These are phyloP conservation scores for Lithosia quadra DNA, from an alignment of 2,888 invertebrate species.

Conservation along the genomic window DNA sequence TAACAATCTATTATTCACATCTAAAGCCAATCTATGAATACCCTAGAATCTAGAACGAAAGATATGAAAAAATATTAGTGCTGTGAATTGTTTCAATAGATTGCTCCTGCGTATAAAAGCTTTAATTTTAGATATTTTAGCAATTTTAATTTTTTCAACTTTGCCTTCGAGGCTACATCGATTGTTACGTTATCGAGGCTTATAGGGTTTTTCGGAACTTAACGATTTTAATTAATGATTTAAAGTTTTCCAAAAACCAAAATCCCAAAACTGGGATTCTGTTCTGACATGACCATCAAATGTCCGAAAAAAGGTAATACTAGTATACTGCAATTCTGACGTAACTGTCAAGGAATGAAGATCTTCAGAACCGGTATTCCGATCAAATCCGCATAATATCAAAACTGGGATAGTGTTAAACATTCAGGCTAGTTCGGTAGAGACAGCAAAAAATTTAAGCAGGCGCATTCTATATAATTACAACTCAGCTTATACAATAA, in stretches of 20 bases:
- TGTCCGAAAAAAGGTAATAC: not conserved
- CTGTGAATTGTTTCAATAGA: not conserved
- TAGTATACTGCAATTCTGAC: no score
- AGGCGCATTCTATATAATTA: not conserved
- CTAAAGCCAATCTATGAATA: constrained; percentile 38
- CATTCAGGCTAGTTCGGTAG: not conserved
- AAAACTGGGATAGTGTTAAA: not conserved
- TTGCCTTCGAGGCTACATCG: no score
- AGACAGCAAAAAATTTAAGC: not conserved
- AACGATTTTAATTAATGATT: no score
- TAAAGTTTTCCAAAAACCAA: no score
- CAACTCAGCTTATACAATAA: not conserved
- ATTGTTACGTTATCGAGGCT: no score
- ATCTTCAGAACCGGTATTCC: no score
- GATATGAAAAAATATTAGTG: constrained; percentile 26
- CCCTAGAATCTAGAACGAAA: constrained; percentile 23
- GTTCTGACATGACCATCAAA: no score
- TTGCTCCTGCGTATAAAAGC: not conserved
- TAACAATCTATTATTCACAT: constrained; percentile 28
- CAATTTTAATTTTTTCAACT: not conserved
- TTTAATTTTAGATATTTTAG: not conserved
- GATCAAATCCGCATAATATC: no score
- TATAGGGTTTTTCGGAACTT: no score
- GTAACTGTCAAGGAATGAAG: not conserved
- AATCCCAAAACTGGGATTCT: no score